Evolutionary conservation across 2,797 vertebrate species (phyloP), one percentile per base, ranked within the genome.

Genomic region (Mormyrops attenuatus): DNA sequence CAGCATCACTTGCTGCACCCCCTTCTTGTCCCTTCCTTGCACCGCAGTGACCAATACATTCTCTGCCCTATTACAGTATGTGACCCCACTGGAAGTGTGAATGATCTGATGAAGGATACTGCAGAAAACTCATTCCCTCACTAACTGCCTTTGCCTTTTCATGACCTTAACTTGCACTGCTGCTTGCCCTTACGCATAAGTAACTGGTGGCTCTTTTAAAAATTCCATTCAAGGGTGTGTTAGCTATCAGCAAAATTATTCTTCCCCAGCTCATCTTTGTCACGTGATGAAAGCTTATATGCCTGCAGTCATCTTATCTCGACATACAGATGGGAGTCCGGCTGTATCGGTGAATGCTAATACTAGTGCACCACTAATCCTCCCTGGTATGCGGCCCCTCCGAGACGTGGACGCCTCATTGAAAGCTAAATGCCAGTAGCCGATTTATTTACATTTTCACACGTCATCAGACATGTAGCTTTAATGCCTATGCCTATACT

Each of bases 231-330:
- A 88, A 88, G 77, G 44, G 26, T 22, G 5, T 7, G 5, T 84
- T 60, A 22, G 47, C 6, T 13, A 17, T 7, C 17, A 1, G 17
- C 17, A 57, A 82, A 80, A 57, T 47, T 66, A 44, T 3, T 20
- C 49, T 20, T 91, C 94, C 91, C 93, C 90, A n/a, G 1, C 57
- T 69, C 86, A 89, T 92, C 92, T 94, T 91, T 91, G 89, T 92
- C 93, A 92, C 93, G 91, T 91, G 92, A 94, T 93, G 92, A 90
- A 90, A 93, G 92, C 91, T 95, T 94, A 93, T 92, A 90, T 26
- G 57, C 92, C 92, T 89, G 93, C 93, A 92, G 90, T 92, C 93
- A 92, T 93, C 91, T 94, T 95, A 92, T 94, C 93, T 93, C 47
- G 44, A 80, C 86, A 90, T 87, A 90, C 91, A 90, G 92, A 93